Evolutionary conservation across 2,888 invertebrate species (phyloP), one percentile per base, ranked within the genome.

Genomic region (Agrochola lychnidis): DNA sequence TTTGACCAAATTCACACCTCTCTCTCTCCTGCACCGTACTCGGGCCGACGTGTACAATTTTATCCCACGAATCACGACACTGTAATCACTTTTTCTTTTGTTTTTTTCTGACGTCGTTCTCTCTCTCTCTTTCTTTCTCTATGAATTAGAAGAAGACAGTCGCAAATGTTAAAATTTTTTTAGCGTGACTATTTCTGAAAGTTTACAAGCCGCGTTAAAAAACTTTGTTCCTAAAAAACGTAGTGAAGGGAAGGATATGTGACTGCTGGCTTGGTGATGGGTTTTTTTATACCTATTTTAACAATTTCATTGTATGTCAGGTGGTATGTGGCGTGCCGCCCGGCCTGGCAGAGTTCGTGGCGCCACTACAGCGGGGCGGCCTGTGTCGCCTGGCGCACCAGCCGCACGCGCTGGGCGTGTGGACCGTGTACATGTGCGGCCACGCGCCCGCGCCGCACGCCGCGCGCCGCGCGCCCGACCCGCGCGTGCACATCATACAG

Each of bases 311-410:
- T 16, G 10, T 0, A 16, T 53, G 6, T 10, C 2, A 79, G 95
- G 99, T 99, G 76, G 99, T 99, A 71, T 97, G 98, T 81, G 99
- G 99, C 66, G 98, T 99, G 77, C 99, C 99, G 53, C 99, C 99
- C 1, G 99, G 99, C 0, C 96, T 99, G 62, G 98, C 98, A 0
- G 99, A 99, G 94, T 99, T 99, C 92, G 95, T 99, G 57, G 98
- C 98, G 82, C 98, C 98, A 0, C 95, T 99, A 56, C 98, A 98
- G 93, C 97, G 98, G 70, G 98, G 98, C 51, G 99, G 99, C 14
- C 97, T 99, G 88, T 99, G 99, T 92, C 97, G 99, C 4, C 97
- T 99, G 92, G 98, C 99, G n/a, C 98, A 98, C 14, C 99, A 99
- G 95, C 98, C 98, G 61, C 98, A 98, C 73, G 99, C 99, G 88